phyloP scores from a whole-genome alignment of 2,888 invertebrate species.

The Limnephilus marmoratus region DNA sequence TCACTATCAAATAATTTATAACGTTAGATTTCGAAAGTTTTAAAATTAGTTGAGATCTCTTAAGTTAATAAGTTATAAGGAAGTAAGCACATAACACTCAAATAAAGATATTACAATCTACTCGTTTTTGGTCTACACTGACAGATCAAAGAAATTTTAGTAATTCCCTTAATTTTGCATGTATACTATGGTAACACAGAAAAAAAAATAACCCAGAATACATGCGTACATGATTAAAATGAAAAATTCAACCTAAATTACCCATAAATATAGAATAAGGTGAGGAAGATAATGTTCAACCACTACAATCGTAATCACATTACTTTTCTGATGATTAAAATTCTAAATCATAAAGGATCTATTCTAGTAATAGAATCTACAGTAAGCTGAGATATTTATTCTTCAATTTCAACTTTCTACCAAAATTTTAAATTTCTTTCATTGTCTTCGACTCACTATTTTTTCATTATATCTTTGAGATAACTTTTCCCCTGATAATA shows the following conservation, averaged over 20 bases:
- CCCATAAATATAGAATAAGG: slow-evolving; percentile 13
- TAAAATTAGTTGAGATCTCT: slow-evolving; percentile 23
- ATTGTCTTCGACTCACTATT: neutral
- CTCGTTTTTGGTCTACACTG: slow-evolving; percentile 5
- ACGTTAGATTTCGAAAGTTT: neutral
- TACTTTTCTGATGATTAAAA: neutral
- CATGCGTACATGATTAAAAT: neutral
- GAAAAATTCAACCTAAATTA: slow-evolving; percentile 11
- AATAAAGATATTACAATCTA: slow-evolving; percentile 2
- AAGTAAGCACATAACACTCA: slow-evolving; percentile 24
- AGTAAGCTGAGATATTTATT: neutral
- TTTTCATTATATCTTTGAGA: neutral
- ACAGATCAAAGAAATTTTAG: neutral
- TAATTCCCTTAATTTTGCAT: neutral
- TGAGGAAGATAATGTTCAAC: neutral
- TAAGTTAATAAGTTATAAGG: neutral
- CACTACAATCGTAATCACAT: neutral
- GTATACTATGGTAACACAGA: neutral
- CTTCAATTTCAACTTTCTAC: neutral
- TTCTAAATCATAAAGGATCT: neutral
- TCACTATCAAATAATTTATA: slow-evolving; percentile 14
- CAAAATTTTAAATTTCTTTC: neutral
- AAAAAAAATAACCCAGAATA: neutral
- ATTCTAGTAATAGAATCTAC: neutral
- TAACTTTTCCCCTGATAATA: neutral